Base-by-base conservation (phyloP, 2,797 vertebrate genomes). In the Calcarius lapponicus region DNA sequence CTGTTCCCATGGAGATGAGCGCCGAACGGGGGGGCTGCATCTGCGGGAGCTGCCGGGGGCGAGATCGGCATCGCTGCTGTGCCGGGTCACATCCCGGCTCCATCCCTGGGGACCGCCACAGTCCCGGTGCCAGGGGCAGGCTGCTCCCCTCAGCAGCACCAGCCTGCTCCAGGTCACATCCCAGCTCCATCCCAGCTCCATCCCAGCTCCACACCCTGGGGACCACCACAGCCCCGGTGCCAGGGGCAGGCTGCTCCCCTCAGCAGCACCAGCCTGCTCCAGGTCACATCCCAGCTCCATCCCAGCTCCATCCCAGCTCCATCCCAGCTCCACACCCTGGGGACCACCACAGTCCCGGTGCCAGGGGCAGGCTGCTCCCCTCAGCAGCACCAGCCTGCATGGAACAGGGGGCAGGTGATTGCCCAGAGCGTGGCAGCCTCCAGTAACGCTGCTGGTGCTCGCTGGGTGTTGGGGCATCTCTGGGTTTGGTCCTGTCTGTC, bases 1-100 rank as follows among this genome's bases (percentile, higher is more conserved):
- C 88, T 76, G 13, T 96, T 95, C 95, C 93, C 90, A 93, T 95
- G 94, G 95, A 91, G 95, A 95, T 96, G 86, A 80, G 87, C 34
- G 4, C 1, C 10, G 76, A 81, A 26, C 31, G 3, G 64, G 64
- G 31, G 60, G 40, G 38, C 48, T 21, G 69, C 88, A 67, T 76
- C 81, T 19, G 2, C 19, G 0, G 50, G 51, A 88, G 86, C 90
- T 51, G 58, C 83, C 12, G 38, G 38, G 38, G 38, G 12, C 38
- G 42, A 17, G 42, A 17, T 11, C 2, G 7, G 73, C 82, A 74
- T 15, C 2, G 7, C 80, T 53, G 80, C 71, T 36, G 61, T 0
- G 0, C 82, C 79, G 5, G 89, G 87, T 5, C 45, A 24, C 40
- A 42, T 42, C 40, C 40, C 40, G 6, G 40, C 40, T 42, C 40